Evolutionary conservation across 2,888 invertebrate genomes (phyloP).

Genomic region (Eupithecia inturbata): DNA sequence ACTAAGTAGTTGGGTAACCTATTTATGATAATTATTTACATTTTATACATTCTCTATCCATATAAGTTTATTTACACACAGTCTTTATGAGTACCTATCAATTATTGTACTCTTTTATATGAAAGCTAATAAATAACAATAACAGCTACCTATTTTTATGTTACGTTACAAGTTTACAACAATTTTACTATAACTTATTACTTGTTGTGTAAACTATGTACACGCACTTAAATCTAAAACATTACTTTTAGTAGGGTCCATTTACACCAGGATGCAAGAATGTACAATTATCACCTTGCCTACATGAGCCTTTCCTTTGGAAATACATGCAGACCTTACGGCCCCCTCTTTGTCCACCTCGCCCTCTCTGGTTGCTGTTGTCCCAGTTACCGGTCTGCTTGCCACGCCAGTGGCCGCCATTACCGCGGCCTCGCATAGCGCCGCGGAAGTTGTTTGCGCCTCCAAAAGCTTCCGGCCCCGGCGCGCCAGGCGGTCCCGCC

Average conservation of each 20-base stretch:
- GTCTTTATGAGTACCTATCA: constrained; percentile 58
- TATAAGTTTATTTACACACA: constrained; percentile 57
- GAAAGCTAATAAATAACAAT: not conserved
- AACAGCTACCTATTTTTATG: constrained; percentile 1
- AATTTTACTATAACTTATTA: not conserved
- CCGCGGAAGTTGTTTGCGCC: constrained; percentile 80
- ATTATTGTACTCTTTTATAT: constrained; percentile 42
- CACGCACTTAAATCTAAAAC: constrained; percentile 28
- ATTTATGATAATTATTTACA: constrained; percentile 32
- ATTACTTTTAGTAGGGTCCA: constrained; percentile 74
- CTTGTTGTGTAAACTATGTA: constrained; percentile 22
- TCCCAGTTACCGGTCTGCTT: constrained; percentile 79
- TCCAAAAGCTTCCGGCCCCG: constrained; percentile 67
- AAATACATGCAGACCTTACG: constrained; percentile 90
- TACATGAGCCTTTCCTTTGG: constrained; percentile 91
- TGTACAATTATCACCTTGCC: constrained; percentile 91
- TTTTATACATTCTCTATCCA: constrained; percentile 51
- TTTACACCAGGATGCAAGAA: constrained; percentile 91
- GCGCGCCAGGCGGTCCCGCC: constrained; percentile 66
- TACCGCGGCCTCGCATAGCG: constrained; percentile 82
- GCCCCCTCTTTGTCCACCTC: constrained; percentile 79
- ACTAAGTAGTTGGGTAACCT: constrained; percentile 14
- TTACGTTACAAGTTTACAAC: not conserved
- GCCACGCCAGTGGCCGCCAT: constrained; percentile 79
- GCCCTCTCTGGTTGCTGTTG: constrained; percentile 75